Base-by-base conservation (phyloP, 2,797 vertebrate genomes). In the Acipenser ruthenus region DNA sequence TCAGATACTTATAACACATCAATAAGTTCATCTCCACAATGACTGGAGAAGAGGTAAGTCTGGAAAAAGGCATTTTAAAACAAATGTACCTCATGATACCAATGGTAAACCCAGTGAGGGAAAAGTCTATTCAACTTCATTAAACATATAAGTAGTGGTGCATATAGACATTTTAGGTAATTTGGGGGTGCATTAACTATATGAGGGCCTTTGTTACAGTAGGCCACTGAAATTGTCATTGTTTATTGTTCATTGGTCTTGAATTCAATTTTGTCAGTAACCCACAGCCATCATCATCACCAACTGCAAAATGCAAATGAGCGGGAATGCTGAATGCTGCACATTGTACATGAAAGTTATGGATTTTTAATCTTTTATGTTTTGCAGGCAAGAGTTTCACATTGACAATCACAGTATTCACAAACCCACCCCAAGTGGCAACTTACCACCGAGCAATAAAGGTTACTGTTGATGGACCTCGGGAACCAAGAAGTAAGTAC, bases 381-480 rank as follows among this genome's bases (percentile, higher is more conserved):
- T 49, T 23, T 51, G 59, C 62, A 86, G 86, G 86, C 0, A 88
- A 86, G 70, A 85, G 79, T 65, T 88, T 88, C 75, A 99, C 95
- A 72, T 86, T 99, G 91, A 99, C 96, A 88, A 99, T 99, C 91
- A 99, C 96, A 72, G 94, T 99, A 88, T 97, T 99, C 92, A 98
- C 94, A 87, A 99, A 98, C 87, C 96, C 95, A 72, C 96, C 96
- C 73, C 96, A 99, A 97, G 96, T 99, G 72, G 96, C 96, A 81
- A 99, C 96, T 82, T 99, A 98, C 87, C 96, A 99, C 87, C 91
- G 96, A 90, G 96, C 96, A 82, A 99, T 99, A 90, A 99, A 99
- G 87, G 95, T 99, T 87, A 99, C 96, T 68, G 96, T 99, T 85
- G 96, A 99, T 15, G 96, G 96, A 84, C 96, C 96, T 6, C 91